Evolutionary conservation across 2,113 vertebrate genomes (phyloP), one percentile per base, ranked within the genome.

Genomic region (Serinus canaria): DNA sequence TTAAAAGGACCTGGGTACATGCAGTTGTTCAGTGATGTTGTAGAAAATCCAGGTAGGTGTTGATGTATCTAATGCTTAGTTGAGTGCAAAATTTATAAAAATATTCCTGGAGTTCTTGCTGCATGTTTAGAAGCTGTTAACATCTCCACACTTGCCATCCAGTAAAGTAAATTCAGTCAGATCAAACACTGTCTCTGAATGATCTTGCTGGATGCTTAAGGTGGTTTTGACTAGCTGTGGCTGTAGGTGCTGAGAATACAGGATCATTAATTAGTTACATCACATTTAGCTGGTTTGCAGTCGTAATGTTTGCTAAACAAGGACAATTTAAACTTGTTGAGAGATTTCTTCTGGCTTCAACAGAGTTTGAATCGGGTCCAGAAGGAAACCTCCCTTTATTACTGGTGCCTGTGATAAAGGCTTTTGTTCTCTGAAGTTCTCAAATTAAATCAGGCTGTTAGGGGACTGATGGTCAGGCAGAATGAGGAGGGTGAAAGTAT

Each of bases 381-480:
- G 43, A 93, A 86, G 47, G 50, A 85, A 92, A 56, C 68, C 62
- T 90, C 11, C 39, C 10, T 83, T 90, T 92, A 67, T 77, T 83
- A 55, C 47, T 49, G 2, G 30, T 88, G 83, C 33, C 53, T 68
- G 31, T 56, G 79, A 75, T 92, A 74, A 77, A 92, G 68, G 35
- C 43, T 70, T 95, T 67, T 83, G 37, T 89, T 94, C 49, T 87
- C 50, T 43, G 35, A 83, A 78, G 58, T 94, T 91, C 67, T 93
- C 47, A 55, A 85, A 90, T 91, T 90, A 90, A 91, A 95, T 94
- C 25, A 55, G 69, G 24, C 41, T 91, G 50, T 83, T 91, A 37
- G 33, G 28, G 53, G 35, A 63, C 52, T 86, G 47, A 55, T 59
- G 46, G 23, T 11, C 6, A 9, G 19, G 24, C n/a, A 87, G 49